A percentile compares a stretch with the other conserved stretches of the same genome.
These are phyloP conservation scores for Pholis gunnellus DNA, from an alignment of 2,113 vertebrate genomes.

Conservation along the genomic window DNA sequence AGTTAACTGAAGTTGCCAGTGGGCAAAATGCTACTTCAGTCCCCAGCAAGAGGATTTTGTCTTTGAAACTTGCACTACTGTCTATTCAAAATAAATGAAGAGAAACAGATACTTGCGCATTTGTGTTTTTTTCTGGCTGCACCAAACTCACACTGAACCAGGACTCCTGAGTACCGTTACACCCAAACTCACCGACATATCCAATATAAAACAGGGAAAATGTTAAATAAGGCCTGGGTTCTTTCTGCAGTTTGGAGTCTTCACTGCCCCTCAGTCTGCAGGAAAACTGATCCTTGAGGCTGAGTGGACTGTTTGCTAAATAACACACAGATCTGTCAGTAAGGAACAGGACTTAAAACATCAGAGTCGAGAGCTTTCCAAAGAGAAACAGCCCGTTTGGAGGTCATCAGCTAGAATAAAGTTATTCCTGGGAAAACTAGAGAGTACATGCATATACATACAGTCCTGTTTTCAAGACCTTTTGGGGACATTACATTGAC, in stretches of 20 bases:
- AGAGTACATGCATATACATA: neutral
- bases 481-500: too few species aligned
- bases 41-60: neutral
- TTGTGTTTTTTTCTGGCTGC: neutral
- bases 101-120: neutral
- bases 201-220: neutral
- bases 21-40: neutral
- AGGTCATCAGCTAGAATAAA: constrained; percentile 12
- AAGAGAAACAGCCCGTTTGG: neutral
- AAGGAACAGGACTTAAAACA: neutral
- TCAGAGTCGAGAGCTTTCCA: neutral
- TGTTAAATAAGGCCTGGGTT: neutral
- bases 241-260: neutral
- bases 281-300: neutral
- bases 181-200: neutral
- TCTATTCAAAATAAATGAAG: neutral
- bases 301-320: neutral
- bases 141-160: neutral
- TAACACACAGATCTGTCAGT: too few species aligned
- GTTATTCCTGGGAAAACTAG: neutral
- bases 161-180: neutral
- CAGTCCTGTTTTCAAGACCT: neutral
- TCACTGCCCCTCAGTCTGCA: neutral
- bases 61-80: neutral
- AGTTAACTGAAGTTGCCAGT: neutral